Conservation (phyloP, 2,888 invertebrate genomes). For the Epistrophe eligans region DNA sequence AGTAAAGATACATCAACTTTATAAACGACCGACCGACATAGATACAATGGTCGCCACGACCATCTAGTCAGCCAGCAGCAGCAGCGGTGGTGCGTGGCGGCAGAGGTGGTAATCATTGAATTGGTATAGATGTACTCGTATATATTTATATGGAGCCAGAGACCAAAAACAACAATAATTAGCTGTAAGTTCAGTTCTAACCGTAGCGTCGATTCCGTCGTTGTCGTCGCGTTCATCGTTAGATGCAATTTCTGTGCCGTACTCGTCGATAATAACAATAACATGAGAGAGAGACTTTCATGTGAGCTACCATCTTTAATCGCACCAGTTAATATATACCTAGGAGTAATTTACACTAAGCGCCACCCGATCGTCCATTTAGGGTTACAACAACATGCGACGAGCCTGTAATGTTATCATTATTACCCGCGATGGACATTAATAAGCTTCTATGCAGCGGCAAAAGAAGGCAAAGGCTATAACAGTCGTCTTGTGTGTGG, state of each 20-base stretch:
- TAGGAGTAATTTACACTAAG: slow-evolving; percentile 73
- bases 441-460: slow-evolving; percentile 60
- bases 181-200: slow-evolving; percentile 66
- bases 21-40: slow-evolving; percentile 28
- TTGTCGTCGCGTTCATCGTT: no score
- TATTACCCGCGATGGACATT: slow-evolving; percentile 72
- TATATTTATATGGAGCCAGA: slow-evolving; percentile 27
- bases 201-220: slow-evolving; percentile 38
- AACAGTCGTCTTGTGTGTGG: slow-evolving; percentile 17
- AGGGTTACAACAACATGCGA: slow-evolving; percentile 59
- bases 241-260: slow-evolving; percentile 65
- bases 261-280: slow-evolving; percentile 45
- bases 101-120: slow-evolving; percentile 37
- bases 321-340: slow-evolving; percentile 35
- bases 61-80: background rate
- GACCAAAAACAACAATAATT: slow-evolving; percentile 70
- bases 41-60: slow-evolving; percentile 30
- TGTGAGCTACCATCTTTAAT: slow-evolving; percentile 38
- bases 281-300: slow-evolving; percentile 20
- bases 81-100: slow-evolving; percentile 40
- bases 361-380: slow-evolving; percentile 74
- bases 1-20: slow-evolving; percentile 58
- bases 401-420: slow-evolving; percentile 71
- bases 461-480: slow-evolving; percentile 10
- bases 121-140: background rate